Evolutionary conservation across 2,113 vertebrate genomes (phyloP).

Genomic region (Sorex fumeus): DNA sequence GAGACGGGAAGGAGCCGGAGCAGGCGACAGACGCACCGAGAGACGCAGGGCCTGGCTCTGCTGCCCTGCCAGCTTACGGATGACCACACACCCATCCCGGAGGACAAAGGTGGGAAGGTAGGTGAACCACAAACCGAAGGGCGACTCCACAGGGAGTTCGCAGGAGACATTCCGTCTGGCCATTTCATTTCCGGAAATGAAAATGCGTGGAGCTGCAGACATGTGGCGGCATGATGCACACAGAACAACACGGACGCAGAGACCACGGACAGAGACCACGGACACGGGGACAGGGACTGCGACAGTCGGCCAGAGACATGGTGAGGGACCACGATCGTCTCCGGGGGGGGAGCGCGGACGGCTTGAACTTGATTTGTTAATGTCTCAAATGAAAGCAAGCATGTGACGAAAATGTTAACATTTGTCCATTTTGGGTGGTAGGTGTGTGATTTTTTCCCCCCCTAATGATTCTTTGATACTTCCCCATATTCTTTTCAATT

Average conservation of each 20-base stretch:
- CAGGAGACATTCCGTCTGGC: background rate
- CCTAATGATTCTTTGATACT: constrained; percentile 54
- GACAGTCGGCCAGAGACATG: too few relatives aligned
- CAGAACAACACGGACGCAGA: background rate
- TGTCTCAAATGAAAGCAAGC: constrained; percentile 43
- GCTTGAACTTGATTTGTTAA: background rate
- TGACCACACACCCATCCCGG: too few relatives aligned
- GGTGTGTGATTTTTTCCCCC: background rate
- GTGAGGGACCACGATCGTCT: background rate
- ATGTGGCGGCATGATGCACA: background rate
- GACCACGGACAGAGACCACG: too few relatives aligned
- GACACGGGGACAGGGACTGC: too few relatives aligned
- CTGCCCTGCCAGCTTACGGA: too few relatives aligned
- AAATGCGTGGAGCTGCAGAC: background rate
- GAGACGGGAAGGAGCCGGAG: background rate
- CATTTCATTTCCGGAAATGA: background rate
- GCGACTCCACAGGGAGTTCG: background rate
- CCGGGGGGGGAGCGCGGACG: background rate
- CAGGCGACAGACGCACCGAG: background rate
- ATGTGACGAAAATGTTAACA: constrained; percentile 43
- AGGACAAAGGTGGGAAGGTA: too few relatives aligned
- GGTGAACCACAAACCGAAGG: background rate
- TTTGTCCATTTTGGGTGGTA: constrained; percentile 73
- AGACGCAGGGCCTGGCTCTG: too few relatives aligned
- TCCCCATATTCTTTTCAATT: constrained; percentile 31